Conservation (phyloP, 1,140 invertebrate genomes). For the Euura saliciscinereae region DNA sequence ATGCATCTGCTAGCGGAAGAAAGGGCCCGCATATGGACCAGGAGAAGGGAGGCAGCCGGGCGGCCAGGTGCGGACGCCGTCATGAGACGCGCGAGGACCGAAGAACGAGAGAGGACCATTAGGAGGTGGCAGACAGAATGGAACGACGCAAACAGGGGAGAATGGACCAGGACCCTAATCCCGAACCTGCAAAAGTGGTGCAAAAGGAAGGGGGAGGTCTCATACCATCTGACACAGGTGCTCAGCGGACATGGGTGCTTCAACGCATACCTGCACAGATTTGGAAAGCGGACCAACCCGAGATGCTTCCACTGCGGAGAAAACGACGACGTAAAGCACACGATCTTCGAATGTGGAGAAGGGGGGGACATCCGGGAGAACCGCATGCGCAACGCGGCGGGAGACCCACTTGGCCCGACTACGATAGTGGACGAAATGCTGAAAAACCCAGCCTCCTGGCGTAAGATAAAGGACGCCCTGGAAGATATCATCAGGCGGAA, state of each 20-base stretch:
- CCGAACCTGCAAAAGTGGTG: slow-evolving; percentile 26
- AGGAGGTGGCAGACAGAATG: slow-evolving; percentile 23
- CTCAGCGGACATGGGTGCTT: slow-evolving; percentile 31
- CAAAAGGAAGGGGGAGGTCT: slow-evolving; percentile 19
- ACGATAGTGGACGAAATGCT: slow-evolving; percentile 12
- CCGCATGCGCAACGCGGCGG: too few species aligned
- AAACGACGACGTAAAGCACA: slow-evolving; percentile 27
- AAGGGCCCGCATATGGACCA: slow-evolving; percentile 7
- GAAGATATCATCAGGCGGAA: slow-evolving; percentile 14
- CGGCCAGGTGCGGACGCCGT: slow-evolving; percentile 10
- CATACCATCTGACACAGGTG: slow-evolving; percentile 29
- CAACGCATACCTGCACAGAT: slow-evolving; percentile 21
- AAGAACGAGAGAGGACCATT: slow-evolving; percentile 5
- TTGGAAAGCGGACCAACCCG: slow-evolving; percentile 12
- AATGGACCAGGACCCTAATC: slow-evolving; percentile 28
- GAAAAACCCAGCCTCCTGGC: slow-evolving; percentile 10
- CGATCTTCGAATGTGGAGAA: slow-evolving; percentile 22
- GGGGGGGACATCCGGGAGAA: slow-evolving; percentile 10
- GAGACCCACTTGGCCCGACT: slow-evolving; percentile 4
- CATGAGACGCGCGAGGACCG: slow-evolving; percentile 5
- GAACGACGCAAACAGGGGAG: slow-evolving; percentile 17
- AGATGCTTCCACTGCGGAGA: slow-evolving; percentile 20
- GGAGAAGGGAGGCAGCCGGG: background rate
- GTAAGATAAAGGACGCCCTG: background rate
- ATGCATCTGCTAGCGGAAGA: slow-evolving; percentile 22